Conservation (phyloP, 2,113 vertebrate genomes). For the Willisornis vidua region DNA sequence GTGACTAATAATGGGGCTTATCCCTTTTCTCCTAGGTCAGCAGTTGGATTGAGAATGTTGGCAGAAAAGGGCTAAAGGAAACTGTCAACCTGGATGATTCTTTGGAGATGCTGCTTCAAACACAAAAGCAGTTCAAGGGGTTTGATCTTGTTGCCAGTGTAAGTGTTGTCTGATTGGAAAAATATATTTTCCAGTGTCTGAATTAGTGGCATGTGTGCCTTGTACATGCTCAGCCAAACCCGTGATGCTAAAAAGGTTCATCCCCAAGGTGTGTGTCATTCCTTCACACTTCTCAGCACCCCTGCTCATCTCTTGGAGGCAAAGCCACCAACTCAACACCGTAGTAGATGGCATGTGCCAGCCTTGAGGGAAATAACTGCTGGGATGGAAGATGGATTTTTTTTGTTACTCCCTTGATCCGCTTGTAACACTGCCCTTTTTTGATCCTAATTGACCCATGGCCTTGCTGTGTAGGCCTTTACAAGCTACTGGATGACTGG, state of each 20-base stretch:
- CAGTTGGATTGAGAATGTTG: constrained; percentile 84
- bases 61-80: constrained; percentile 77
- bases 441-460: neutral
- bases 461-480: neutral
- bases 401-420: neutral
- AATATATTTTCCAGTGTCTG: neutral
- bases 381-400: neutral
- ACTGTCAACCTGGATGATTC: constrained; percentile 74
- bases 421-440: neutral
- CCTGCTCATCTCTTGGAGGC: neutral
- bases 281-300: neutral
- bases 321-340: neutral
- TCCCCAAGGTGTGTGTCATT: neutral
- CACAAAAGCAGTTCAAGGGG: constrained; percentile 79
- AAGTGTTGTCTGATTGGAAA: constrained; percentile 33
- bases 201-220: neutral
- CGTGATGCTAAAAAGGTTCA: neutral
- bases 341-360: neutral
- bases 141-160: constrained; percentile 82
- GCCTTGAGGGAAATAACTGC: neutral
- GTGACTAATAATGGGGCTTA: neutral
- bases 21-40: constrained; percentile 75
- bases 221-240: neutral
- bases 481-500: neutral
- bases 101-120: constrained; percentile 76